Base-by-base conservation (phyloP, 2,888 invertebrate genomes). In the Dexiosoma caninum region DNA sequence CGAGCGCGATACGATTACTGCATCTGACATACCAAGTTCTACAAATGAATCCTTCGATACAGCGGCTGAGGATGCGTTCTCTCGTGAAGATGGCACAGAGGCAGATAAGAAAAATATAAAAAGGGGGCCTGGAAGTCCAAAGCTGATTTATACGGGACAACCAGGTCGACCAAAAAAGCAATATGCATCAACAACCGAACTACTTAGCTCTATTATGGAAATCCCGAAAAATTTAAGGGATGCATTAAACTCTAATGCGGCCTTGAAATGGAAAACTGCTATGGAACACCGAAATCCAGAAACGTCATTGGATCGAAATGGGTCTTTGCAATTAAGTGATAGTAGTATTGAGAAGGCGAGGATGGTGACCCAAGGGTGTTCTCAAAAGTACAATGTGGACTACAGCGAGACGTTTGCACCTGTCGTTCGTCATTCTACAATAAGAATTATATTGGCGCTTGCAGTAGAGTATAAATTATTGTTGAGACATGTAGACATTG, bases 361-460 rank as follows among this genome's bases (percentile, higher is more conserved):
- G n/a, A n/a, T n/a, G n/a, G n/a, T 79, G 16, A 71, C 66, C 12
- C 75, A 76, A 30, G 83, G 80, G 6, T 82, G 66, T 55, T 81
- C 78, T 3, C 84, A 84, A 57, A 67, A 57, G 53, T 64, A 69
- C 30, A 60, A 81, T 23, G 46, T 82, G 2, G 82, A 51, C 8
- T 83, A 76, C 69, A 67, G 14, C 2, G 83, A 83, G 49, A 83
- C 79, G 1, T 83, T 79, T 64, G 66, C 83, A 10, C 83, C 83
- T 8, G 83, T 82, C 0, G 82, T 77, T 12, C 42, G 81, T 1
- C 72, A 76, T 37, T 53, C 82, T 40, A 80, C 72, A 2, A 82
- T 82, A 10, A 69, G 77, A 40, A 35, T 83, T n/a, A 10, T 82
- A 32, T 51, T 82, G 62, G 80, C 80, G 10, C 40, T 81, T 5